Conservation (phyloP, 2,113 vertebrate species). For the mouse (Mus musculus) region GRCm39 chr14:89986501-89987000, state of each 20-base stretch:
- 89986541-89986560: not conserved
- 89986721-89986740: too few relatives aligned
- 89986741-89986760: not conserved
- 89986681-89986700: not conserved
- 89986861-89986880: not conserved
- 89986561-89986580: too few relatives aligned
- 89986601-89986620: not conserved
- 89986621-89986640: not conserved
- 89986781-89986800: not conserved
- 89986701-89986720: not conserved
- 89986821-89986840: not conserved
- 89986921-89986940: not conserved
- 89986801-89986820: not conserved
- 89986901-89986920: not conserved
- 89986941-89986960: not conserved
- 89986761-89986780: not conserved
- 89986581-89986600: not conserved
- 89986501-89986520: too few relatives aligned
- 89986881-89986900: not conserved
- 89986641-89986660: fast-evolving
- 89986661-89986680: not conserved
- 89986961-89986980: not conserved
- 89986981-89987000: not conserved
- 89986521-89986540: not conserved
- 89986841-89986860: not conserved